Evolutionary conservation across 2,113 vertebrate species (phyloP), one percentile per base, ranked within the genome.

Genomic region (Cyprinodon brontotheroides): DNA sequence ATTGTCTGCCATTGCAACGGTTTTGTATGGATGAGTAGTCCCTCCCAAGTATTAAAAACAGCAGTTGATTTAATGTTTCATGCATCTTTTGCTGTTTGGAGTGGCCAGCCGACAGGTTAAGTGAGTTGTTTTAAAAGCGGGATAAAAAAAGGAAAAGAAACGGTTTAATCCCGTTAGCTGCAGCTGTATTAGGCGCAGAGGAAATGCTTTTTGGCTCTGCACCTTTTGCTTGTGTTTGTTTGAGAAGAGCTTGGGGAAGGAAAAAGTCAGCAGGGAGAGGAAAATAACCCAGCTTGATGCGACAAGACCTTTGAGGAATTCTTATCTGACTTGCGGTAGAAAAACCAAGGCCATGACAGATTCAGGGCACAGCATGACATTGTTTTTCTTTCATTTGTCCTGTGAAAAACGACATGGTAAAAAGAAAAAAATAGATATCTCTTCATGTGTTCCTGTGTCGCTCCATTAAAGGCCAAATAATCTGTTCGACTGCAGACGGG

Each of bases 271-370:
- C 12, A 43, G 40, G 4, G 45, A 48, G 0, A 0, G 15, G 47
- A 11, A 14, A 14, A 0, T 39, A 69, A 66, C 76, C 77, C 57
- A 63, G 14, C 20, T 61, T 0, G n/a, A 68, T 64, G 68, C 75
- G 68, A 79, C 81, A 82, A 83, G 74, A 78, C 80, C 78, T 88
- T 87, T 86, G 81, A 76, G 79, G 68, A 85, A 80, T 78, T 79
- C 75, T 66, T 80, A 86, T 88, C 85, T 83, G 87, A 81, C 48
- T 71, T 48, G 65, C 77, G 50, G 71, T 81, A 76, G 22, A 50
- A 74, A 73, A 77, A 75, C 79, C 59, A n/a, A 63, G 77, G 78
- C 79, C 75, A 61, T 89, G 89, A 91, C 89, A 92, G 91, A 92
- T 89, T 90, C 89, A 82, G 89, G 87, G 74, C 89, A 89, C 61